phyloP scores from a whole-genome alignment of 2,113 vertebrate species.

The Scalopus aquaticus region DNA sequence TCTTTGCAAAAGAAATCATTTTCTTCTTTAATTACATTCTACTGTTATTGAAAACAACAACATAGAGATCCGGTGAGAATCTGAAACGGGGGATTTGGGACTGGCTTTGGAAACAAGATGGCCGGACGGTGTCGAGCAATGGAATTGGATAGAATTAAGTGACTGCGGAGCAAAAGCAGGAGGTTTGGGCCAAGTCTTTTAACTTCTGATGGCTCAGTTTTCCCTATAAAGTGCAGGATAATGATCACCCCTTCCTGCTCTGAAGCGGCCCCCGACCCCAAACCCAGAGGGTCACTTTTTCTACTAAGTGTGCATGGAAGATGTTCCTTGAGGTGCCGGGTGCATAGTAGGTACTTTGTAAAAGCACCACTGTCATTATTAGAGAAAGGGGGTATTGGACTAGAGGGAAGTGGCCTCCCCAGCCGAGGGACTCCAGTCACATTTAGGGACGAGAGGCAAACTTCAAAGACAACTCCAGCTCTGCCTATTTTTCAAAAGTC shows the following conservation, averaged over 20 bases:
- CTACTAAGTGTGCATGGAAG: accelerated
- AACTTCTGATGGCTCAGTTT: not conserved
- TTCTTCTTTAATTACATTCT: not conserved
- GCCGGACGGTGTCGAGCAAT: not conserved
- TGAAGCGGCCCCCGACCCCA: accelerated
- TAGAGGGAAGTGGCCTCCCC: not conserved
- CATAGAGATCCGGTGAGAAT: not conserved
- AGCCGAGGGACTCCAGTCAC: not conserved
- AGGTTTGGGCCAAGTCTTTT: not conserved
- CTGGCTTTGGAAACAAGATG: not conserved
- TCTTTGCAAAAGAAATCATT: not conserved
- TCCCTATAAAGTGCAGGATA: not conserved
- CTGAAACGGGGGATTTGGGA: not conserved
- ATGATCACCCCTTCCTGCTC: not conserved
- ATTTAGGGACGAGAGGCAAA: not conserved
- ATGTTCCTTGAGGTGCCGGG: not conserved
- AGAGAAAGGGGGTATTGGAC: no score
- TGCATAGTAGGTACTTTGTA: no score
- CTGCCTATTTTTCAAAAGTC: not conserved
- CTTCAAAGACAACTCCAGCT: not conserved
- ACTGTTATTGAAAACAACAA: not conserved
- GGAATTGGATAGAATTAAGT: not conserved
- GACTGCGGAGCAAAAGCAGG: not conserved
- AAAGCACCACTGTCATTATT: accelerated
- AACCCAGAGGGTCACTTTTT: not conserved